These are phyloP conservation scores for Priapulus caudatus DNA, from an alignment of 2,888 invertebrate species.

Conservation along the genomic window DNA sequence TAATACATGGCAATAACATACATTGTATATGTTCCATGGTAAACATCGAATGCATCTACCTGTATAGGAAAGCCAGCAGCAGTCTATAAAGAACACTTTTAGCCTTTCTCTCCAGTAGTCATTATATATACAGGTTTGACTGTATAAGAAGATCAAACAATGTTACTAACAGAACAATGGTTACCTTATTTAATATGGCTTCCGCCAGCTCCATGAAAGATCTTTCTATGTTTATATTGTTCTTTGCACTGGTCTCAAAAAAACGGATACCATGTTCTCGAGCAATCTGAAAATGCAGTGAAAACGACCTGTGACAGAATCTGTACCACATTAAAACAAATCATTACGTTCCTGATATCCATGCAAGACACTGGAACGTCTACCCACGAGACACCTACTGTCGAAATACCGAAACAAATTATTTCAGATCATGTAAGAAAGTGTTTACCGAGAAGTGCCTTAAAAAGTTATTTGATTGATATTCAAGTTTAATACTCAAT, in stretches of 20 bases:
- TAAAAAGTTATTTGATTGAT: neutral
- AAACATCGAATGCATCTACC: too few species aligned
- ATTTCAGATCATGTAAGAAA: slow-evolving; percentile 1
- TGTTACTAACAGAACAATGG: too few species aligned
- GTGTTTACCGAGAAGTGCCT: neutral
- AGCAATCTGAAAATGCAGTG: slow-evolving; percentile 71
- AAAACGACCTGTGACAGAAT: neutral
- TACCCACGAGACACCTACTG: too few species aligned
- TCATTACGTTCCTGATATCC: neutral
- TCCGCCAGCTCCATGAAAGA: slow-evolving; percentile 89
- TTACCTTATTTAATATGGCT: slow-evolving; percentile 77
- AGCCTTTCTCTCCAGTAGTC: too few species aligned
- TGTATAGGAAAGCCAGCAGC: too few species aligned
- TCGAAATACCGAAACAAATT: too few species aligned
- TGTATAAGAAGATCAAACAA: too few species aligned
- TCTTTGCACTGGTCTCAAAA: slow-evolving; percentile 96
- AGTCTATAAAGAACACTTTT: too few species aligned
- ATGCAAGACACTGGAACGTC: too few species aligned
- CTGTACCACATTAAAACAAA: neutral
- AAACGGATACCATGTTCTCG: slow-evolving; percentile 88
- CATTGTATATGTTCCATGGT: too few species aligned
- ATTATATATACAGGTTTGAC: too few species aligned
- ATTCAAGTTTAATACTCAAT: neutral
- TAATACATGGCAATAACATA: too few species aligned
- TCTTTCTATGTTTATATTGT: slow-evolving; percentile 88